phyloP scores from a whole-genome alignment of 2,113 vertebrate species.

The Malurus alboscapulatus region DNA sequence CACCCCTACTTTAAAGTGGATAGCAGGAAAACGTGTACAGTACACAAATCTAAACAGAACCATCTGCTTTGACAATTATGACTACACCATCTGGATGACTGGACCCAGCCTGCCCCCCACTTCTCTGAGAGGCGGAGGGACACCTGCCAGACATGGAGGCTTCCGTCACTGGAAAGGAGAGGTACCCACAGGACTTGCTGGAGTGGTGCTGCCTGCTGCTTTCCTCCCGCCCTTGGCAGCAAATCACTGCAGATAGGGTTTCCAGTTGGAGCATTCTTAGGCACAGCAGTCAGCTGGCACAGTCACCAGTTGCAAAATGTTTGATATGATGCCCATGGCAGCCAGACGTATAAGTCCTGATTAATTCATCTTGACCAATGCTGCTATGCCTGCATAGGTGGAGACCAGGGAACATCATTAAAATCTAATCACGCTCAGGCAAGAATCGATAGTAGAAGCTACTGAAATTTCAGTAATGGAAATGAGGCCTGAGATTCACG shows the following conservation, averaged over 20 bases:
- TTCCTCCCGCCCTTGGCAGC: conserved; percentile 27
- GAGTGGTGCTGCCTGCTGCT: conserved; percentile 29
- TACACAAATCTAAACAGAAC: conserved; percentile 16
- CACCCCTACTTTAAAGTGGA: neutral
- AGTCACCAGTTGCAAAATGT: neutral
- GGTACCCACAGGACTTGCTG: neutral
- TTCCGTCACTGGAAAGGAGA: conserved; percentile 9
- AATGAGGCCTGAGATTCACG: conserved; percentile 3
- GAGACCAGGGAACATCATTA: conserved; percentile 14
- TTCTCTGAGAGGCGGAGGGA: conserved; percentile 10
- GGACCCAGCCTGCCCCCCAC: neutral
- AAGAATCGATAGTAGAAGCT: conserved; percentile 43
- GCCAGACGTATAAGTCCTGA: neutral
- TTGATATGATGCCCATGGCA: conserved; percentile 11
- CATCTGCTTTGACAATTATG: conserved; percentile 7
- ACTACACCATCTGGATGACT: conserved; percentile 12
- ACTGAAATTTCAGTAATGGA: conserved; percentile 46
- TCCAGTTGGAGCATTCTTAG: conserved; percentile 26
- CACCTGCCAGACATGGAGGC: neutral
- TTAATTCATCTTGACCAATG: conserved; percentile 37
- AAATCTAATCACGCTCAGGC: neutral
- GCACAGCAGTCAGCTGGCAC: conserved; percentile 28
- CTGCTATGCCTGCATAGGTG: neutral
- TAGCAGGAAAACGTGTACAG: neutral
- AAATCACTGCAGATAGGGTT: conserved; percentile 6